Conservation (phyloP, 2,888 invertebrate genomes). For the Steinernema hermaphroditum region DNA sequence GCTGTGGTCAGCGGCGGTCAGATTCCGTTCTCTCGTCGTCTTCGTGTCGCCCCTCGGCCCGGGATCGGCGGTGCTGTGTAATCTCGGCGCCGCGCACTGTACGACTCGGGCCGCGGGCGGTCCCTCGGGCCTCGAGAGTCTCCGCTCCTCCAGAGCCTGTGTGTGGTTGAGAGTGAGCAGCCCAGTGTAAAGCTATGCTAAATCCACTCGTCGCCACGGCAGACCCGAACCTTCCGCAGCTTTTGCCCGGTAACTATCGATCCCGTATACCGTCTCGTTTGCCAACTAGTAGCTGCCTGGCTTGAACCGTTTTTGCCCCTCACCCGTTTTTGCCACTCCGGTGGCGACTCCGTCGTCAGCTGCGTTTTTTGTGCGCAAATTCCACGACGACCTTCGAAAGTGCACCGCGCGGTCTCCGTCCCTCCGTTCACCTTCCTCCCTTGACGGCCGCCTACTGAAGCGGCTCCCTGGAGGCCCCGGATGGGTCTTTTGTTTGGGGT, state of each 20-base stretch:
- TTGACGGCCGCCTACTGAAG: too few species aligned
- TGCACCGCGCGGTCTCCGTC: neutral
- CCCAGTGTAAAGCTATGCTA: conserved; percentile 25
- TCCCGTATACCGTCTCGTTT: neutral
- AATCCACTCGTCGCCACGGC: neutral
- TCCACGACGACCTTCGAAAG: conserved; percentile 3
- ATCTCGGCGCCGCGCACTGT: neutral
- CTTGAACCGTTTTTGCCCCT: neutral
- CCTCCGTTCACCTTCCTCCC: too few species aligned
- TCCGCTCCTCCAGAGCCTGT: neutral
- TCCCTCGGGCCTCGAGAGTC: neutral
- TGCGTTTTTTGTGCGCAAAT: neutral
- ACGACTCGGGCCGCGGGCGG: neutral
- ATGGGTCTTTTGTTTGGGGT: too few species aligned
- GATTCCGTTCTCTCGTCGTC: neutral
- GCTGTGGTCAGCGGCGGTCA: too few species aligned
- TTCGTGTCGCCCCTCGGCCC: neutral
- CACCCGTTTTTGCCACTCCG: neutral
- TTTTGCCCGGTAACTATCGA: conserved; percentile 17
- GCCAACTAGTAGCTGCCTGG: neutral
- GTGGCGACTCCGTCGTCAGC: neutral
- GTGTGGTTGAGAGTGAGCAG: neutral
- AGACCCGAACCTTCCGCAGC: conserved; percentile 7
- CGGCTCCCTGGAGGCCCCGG: too few species aligned
- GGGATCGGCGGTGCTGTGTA: neutral